phyloP scores from a whole-genome alignment of 37 sponge, comb jelly and placozoan species.

The Chondrosia reniformis region DNA sequence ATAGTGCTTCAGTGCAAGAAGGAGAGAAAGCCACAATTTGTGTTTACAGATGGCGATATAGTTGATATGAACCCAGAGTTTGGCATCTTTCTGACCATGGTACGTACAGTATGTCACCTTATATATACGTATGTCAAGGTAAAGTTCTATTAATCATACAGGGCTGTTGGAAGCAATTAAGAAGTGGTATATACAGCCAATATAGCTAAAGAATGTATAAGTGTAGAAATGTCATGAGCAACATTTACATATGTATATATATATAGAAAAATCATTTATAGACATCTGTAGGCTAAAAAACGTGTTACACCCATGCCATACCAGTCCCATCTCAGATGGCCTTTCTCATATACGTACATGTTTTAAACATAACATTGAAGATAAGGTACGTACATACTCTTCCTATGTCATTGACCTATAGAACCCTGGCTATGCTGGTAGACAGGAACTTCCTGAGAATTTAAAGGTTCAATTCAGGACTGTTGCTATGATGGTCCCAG shows the following conservation, averaged over 20 bases:
- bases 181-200: no score
- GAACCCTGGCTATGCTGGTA: slow-evolving; percentile 98
- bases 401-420: neutral
- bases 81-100: slow-evolving; percentile 98
- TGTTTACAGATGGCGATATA: slow-evolving; percentile 96
- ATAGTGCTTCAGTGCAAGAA: slow-evolving; percentile 94
- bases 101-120: slow-evolving; percentile 6
- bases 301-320: no score
- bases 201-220: no score
- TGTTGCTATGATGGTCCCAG: slow-evolving; percentile 99
- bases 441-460: slow-evolving; percentile 98
- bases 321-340: no score
- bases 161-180: no score
- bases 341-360: neutral
- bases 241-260: neutral
- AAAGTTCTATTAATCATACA: no score
- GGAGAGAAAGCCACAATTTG: slow-evolving; percentile 89
- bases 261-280: no score
- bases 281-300: no score
- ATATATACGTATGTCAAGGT: neutral
- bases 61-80: slow-evolving; percentile 96
- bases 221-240: neutral
- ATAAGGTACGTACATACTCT: slow-evolving; percentile 8
- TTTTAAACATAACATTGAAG: neutral
- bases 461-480: slow-evolving; percentile 94